phyloP scores from a whole-genome alignment of 2,888 invertebrate species.

The Chloromyia formosa region DNA sequence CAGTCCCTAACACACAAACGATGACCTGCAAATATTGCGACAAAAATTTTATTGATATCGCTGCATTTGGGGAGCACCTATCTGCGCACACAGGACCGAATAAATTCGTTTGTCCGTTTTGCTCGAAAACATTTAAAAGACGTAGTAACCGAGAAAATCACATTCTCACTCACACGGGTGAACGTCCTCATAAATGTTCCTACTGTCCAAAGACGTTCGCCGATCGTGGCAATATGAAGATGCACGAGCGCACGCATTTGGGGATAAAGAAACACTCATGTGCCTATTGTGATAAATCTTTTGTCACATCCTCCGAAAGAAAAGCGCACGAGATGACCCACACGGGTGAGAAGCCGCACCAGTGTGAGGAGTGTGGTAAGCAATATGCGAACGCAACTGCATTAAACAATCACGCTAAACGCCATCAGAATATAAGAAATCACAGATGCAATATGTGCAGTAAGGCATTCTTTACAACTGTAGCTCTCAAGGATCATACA shows the following conservation, averaged over 20 bases:
- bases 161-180: slow-evolving; percentile 23
- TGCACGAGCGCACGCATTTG: slow-evolving; percentile 48
- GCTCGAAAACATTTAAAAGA: background rate
- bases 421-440: slow-evolving; percentile 48
- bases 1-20: too few species aligned
- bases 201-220: slow-evolving; percentile 50
- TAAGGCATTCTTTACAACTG: slow-evolving; percentile 57
- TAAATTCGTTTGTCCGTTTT: background rate
- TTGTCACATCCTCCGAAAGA: slow-evolving; percentile 48
- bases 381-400: slow-evolving; percentile 45
- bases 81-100: background rate
- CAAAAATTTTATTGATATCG: too few species aligned
- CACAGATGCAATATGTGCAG: slow-evolving; percentile 50
- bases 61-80: background rate
- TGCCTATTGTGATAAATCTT: slow-evolving; percentile 49
- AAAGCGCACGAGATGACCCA: slow-evolving; percentile 48
- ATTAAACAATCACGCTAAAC: slow-evolving; percentile 48
- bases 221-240: slow-evolving; percentile 47
- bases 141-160: background rate
- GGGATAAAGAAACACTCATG: slow-evolving; percentile 48
- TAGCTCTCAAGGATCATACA: too few species aligned
- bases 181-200: slow-evolving; percentile 47
- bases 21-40: too few species aligned
- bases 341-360: slow-evolving; percentile 51
- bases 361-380: slow-evolving; percentile 50